These are phyloP conservation scores for Cyaniris semiargus DNA, from an alignment of 2,888 invertebrate genomes.

Conservation along the genomic window DNA sequence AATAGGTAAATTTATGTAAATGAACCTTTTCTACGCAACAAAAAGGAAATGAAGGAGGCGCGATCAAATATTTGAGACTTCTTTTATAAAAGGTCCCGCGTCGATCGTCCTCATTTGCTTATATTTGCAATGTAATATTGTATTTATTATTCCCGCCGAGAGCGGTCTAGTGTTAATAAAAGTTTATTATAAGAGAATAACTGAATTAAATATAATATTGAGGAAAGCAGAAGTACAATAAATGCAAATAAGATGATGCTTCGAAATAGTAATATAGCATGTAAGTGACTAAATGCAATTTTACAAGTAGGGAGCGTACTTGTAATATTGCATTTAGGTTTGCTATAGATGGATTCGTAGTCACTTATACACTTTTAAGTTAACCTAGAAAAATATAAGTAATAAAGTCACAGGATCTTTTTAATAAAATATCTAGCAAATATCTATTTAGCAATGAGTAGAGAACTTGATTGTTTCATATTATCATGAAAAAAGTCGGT, in stretches of 20 bases:
- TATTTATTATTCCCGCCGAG: neutral
- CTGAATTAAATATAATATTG: constrained; percentile 3
- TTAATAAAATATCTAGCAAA: no score
- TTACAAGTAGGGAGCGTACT: neutral
- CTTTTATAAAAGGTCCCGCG: constrained; percentile 13
- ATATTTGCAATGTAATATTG: constrained; percentile 24
- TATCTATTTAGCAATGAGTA: no score
- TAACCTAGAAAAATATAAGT: no score
- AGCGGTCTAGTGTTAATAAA: constrained; percentile 1
- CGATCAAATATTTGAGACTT: constrained; percentile 28
- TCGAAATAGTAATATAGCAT: neutral
- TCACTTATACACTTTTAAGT: no score
- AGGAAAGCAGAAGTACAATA: neutral
- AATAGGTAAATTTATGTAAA: constrained; percentile 80
- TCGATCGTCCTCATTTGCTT: constrained; percentile 17
- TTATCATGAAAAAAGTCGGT: no score
- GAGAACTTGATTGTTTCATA: no score
- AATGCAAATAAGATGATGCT: neutral
- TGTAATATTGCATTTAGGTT: neutral
- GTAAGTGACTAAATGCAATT: no score
- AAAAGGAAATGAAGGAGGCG: constrained; percentile 69
- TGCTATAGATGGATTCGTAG: neutral
- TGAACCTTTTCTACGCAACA: constrained; percentile 70
- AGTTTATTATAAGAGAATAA: constrained; percentile 17
- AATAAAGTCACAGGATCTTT: no score